Evolutionary conservation across 2,113 vertebrate species (phyloP).

Genomic region (Antechinus stuartii): DNA sequence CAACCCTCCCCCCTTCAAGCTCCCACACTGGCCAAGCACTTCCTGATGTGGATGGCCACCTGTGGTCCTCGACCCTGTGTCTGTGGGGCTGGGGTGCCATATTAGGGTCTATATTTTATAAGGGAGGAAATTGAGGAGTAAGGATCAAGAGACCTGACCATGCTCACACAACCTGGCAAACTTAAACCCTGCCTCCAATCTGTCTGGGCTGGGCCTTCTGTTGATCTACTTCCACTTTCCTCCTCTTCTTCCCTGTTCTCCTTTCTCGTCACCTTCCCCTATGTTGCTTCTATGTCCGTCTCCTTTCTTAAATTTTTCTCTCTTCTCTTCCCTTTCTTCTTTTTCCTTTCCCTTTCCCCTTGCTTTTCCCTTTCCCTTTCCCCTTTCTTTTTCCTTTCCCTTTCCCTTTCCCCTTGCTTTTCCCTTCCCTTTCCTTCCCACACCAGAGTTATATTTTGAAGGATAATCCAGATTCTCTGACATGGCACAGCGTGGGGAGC

Average conservation of each 20-base stretch:
- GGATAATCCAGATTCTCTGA: not conserved
- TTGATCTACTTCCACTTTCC: not conserved
- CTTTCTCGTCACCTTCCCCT: not conserved
- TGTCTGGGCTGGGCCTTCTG: not conserved
- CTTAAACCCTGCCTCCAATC: not conserved
- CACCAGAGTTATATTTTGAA: not conserved
- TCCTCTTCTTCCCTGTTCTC: not conserved
- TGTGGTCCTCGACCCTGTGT: not conserved
- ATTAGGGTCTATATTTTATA: not conserved
- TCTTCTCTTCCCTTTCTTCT: accelerated
- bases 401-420: not conserved
- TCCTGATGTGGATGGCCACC: not conserved
- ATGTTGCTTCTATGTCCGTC: not conserved
- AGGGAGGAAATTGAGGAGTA: not conserved
- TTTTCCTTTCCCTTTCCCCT: not conserved
- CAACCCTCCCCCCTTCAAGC: slow-evolving; percentile 57
- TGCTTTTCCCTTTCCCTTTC: too few relatives aligned
- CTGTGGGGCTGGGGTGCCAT: too few relatives aligned
- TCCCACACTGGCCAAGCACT: too few relatives aligned
- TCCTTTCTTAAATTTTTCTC: not conserved
- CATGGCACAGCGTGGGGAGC: too few relatives aligned
- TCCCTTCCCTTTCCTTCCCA: not conserved
- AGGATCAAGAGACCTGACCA: not conserved
- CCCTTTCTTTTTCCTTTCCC: not conserved
- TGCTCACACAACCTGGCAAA: not conserved